Base-by-base conservation (phyloP, 2,113 vertebrate genomes). In the Entelurus aequoreus region DNA sequence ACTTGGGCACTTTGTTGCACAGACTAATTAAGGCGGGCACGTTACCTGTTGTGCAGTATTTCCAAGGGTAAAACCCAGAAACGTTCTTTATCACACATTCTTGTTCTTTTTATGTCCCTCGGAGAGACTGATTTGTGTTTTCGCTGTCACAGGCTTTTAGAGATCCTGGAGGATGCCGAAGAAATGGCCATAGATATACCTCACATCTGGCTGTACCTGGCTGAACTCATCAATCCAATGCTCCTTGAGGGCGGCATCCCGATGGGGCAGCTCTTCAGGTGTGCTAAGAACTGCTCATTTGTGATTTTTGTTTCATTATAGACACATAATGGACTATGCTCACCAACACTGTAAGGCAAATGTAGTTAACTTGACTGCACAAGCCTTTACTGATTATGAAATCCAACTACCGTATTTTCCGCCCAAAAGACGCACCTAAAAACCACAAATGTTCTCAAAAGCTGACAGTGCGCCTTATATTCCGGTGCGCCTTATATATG, bases 101-200 rank as follows among this genome's bases (percentile, higher is more conserved):
- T 67, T 58, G 36, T 54, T 28, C 28, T 48, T 40, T 37, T 36
- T 54, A 21, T 8, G 15, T 13, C 11, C 9, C 19, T 14, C 8
- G 48, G 6, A 9, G 5, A 28, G 6, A 72, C 5, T 16, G 13
- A 3, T 59, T 15, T 62, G n/a, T 63, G 28, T 58, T 54, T 55
- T 19, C 5, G 2, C 7, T 12, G 5, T 48, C 65, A 19, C 58
- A 99, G 96, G 74, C 81, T 99, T n/a, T 85, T 85, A 48, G 94
- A 97, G 81, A 97, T 93, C 75, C 85, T 99, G 72, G 96, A 98
- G 79, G 61, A 90, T 0, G 94, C 93, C 0, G 96, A 98, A 63
- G 96, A 98, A 82, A 97, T 95, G 91, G 95, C 94, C 77, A 99
- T 99, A 10, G 96, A 99, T 66, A 95, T 99, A 79, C 96, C 96